These are phyloP conservation scores for Formica exsecta DNA, from an alignment of 1,140 invertebrate species.

Conservation along the genomic window DNA sequence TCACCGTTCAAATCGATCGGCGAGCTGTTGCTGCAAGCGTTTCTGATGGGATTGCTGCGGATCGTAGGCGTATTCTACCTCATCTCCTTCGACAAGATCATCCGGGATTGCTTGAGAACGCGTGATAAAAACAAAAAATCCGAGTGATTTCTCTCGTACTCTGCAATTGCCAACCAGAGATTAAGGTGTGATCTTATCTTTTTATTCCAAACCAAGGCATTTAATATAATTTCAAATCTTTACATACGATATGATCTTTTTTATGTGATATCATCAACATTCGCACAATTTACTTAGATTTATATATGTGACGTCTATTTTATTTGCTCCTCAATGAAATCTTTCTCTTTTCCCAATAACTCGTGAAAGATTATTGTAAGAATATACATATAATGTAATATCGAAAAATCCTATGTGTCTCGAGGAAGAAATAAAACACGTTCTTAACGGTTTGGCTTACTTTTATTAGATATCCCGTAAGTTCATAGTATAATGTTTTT, in stretches of 20 bases:
- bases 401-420: not conserved
- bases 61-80: constrained; percentile 87
- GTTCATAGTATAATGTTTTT: constrained; percentile 87
- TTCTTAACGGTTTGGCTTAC: constrained; percentile 85
- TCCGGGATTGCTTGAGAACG: constrained; percentile 84
- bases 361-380: not conserved
- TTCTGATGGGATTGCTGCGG: constrained; percentile 89
- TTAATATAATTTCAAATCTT: constrained; percentile 7
- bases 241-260: not conserved
- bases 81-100: constrained; percentile 88
- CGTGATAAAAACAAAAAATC: constrained; percentile 81
- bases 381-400: not conserved
- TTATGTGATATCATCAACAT: not conserved
- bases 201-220: not conserved
- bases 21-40: constrained; percentile 88
- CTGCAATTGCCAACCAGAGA: not conserved
- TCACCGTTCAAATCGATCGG: constrained; percentile 89
- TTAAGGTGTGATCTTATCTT: not conserved
- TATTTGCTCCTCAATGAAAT: not conserved
- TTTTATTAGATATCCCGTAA: constrained; percentile 87
- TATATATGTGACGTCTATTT: not conserved
- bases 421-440: constrained; percentile 38
- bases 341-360: not conserved
- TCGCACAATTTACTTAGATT: not conserved
- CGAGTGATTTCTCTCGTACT: constrained; percentile 62